Evolutionary conservation across 2,113 vertebrate species (phyloP).

Genomic region (Xenotilapia flavipinnis): DNA sequence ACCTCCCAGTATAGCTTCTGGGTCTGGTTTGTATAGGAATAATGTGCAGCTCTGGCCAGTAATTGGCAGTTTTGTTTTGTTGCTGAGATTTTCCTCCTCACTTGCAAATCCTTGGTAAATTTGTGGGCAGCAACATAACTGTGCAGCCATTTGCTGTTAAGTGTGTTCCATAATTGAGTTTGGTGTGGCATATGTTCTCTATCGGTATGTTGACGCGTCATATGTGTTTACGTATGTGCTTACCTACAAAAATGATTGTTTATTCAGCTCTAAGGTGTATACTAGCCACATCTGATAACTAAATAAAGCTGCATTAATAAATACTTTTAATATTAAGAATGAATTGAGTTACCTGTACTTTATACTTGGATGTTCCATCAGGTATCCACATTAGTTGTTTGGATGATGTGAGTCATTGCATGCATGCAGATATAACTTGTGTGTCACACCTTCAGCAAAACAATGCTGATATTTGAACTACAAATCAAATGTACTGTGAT

Average conservation of each 20-base stretch:
- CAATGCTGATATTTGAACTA: background rate
- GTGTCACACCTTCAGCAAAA: background rate
- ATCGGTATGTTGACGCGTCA: background rate
- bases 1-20: background rate
- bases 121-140: background rate
- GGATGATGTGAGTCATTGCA: background rate
- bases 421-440: background rate
- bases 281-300: background rate
- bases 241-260: background rate
- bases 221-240: background rate
- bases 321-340: background rate
- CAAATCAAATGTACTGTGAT: background rate
- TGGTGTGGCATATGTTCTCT: background rate
- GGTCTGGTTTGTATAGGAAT: background rate
- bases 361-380: background rate
- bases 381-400: background rate
- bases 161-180: background rate
- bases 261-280: background rate
- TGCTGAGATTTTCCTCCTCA: background rate
- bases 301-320: background rate
- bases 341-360: background rate
- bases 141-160: background rate
- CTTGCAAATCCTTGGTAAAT: background rate
- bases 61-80: background rate
- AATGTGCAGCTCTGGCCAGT: background rate